Conservation (phyloP, 2,888 invertebrate species). For the Spodoptera littoralis region DNA sequence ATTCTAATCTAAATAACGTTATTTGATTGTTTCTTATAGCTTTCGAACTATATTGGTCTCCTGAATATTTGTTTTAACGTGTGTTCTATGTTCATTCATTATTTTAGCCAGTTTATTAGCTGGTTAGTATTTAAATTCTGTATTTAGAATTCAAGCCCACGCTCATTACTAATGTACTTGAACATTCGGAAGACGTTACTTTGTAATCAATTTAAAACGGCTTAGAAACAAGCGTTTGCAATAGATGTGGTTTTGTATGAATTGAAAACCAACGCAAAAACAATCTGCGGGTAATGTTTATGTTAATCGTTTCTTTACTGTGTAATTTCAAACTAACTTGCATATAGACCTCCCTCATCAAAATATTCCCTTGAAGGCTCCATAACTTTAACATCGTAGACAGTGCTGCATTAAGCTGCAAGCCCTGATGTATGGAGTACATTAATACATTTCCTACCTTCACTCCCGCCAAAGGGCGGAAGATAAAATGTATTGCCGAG, state of each 20-base stretch:
- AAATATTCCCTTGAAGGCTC: constrained; percentile 9
- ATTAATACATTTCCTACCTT: constrained; percentile 42
- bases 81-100: constrained; percentile 12
- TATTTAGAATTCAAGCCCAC: too few relatives aligned
- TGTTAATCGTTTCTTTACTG: too few relatives aligned
- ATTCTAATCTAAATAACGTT: constrained; percentile 24
- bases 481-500: constrained; percentile 51
- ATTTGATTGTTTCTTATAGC: constrained; percentile 21
- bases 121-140: too few relatives aligned
- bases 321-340: too few relatives aligned
- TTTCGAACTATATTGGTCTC: constrained; percentile 22
- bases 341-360: neutral
- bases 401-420: constrained; percentile 18
- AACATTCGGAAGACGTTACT: too few relatives aligned
- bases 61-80: constrained; percentile 12
- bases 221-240: too few relatives aligned
- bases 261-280: too few relatives aligned
- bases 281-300: too few relatives aligned
- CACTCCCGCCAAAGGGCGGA: constrained; percentile 46
- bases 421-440: constrained; percentile 42
- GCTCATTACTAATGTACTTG: too few relatives aligned
- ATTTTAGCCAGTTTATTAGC: constrained; percentile 1
- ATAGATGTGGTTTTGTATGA: too few relatives aligned
- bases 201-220: too few relatives aligned
- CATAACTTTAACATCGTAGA: constrained; percentile 17